Evolutionary conservation across 1,140 invertebrate species (phyloP).

Genomic region (Drosophila saltans): DNA sequence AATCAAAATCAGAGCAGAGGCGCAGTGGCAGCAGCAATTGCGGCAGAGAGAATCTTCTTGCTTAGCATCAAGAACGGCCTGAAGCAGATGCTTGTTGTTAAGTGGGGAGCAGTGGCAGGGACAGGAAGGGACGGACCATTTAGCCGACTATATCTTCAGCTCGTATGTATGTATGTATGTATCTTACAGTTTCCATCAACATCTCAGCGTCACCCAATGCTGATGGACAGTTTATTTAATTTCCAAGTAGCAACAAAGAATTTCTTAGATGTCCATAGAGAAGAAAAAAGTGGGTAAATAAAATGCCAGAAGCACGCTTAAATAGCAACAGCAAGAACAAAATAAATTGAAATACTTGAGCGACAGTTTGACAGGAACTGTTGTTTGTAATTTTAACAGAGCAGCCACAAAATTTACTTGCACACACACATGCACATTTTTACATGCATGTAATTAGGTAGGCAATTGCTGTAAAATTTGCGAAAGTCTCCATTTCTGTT

Average conservation of each 20-base stretch:
- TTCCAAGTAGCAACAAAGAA: conserved; percentile 50
- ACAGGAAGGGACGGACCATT: background rate
- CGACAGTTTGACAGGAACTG: conserved; percentile 26
- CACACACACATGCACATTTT: too few species aligned
- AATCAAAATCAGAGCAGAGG: conserved; percentile 11
- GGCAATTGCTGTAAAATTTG: conserved; percentile 1
- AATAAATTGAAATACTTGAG: conserved; percentile 7
- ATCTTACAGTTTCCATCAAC: conserved; percentile 1
- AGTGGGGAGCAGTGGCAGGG: background rate
- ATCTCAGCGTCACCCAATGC: conserved; percentile 21
- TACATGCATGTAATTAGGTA: background rate
- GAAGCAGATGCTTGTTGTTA: background rate
- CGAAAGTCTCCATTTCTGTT: too few species aligned
- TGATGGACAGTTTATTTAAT: conserved; percentile 74
- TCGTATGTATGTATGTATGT: background rate
- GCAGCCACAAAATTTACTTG: background rate
- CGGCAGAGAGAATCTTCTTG: conserved; percentile 28
- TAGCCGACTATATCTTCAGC: background rate
- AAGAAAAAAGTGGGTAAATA: background rate
- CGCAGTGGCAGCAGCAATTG: conserved; percentile 6
- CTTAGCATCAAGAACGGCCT: background rate
- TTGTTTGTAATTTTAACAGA: conserved; percentile 1
- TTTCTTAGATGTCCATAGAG: conserved; percentile 26
- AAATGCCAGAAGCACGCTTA: conserved; percentile 5
- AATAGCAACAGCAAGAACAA: background rate